These are phyloP conservation scores for Caenorhabditis tropicalis DNA, from an alignment of 1,140 invertebrate species.

Conservation along the genomic window DNA sequence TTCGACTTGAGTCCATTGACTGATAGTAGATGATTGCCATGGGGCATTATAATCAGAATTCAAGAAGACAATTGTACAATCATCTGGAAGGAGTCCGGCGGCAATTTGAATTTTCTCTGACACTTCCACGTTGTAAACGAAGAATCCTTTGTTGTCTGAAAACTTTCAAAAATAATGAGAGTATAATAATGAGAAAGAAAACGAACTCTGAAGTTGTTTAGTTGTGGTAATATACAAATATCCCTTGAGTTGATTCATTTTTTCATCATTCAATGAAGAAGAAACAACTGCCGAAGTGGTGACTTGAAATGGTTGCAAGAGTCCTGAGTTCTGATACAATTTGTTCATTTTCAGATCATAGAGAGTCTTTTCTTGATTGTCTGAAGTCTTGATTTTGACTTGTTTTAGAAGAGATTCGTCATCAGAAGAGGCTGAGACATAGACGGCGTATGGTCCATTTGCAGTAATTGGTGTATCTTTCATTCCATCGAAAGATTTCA, in stretches of 20 bases:
- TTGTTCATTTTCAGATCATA: not conserved
- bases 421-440: slow-evolving; percentile 6
- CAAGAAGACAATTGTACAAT: not conserved
- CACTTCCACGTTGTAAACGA: not conserved
- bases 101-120: not conserved
- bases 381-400: not conserved
- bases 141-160: slow-evolving; percentile 29
- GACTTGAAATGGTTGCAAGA: slow-evolving; percentile 1
- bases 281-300: not conserved
- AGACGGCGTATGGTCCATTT: not conserved
- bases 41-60: not conserved
- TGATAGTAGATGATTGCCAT: not conserved
- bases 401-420: slow-evolving; percentile 7
- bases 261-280: not conserved
- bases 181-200: not conserved
- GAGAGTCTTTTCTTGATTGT: not conserved
- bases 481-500: not conserved
- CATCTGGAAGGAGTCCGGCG: not conserved
- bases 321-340: not conserved
- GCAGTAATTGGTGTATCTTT: not conserved
- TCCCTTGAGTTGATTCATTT: slow-evolving; percentile 12
- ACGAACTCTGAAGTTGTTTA: not conserved
- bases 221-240: not conserved
- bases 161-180: not conserved
- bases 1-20: not conserved